Base-by-base conservation (phyloP, 2,888 invertebrate genomes). In the Prosapia bicincta region DNA sequence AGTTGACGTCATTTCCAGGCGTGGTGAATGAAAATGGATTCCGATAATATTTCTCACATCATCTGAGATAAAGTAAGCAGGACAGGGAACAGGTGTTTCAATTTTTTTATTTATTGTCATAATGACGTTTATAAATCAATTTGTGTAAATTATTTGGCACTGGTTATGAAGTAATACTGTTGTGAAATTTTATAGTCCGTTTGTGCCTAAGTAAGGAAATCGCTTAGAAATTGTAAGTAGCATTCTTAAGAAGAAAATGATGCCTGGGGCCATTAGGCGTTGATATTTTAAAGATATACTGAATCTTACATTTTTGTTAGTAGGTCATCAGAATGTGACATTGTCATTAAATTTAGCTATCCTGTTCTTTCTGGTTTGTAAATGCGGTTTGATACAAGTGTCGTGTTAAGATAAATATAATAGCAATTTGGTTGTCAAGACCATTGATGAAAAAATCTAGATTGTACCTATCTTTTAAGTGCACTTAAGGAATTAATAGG, bases 1-100 rank as follows among this genome's bases (percentile, higher is more conserved):
- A 28, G 81, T 80, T 84, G 84, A 85, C 85, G 85, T 85, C 85
- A 85, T 84, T 83, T 84, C 84, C 85, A 85, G 85, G 84, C 85
- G 84, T 84, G 84, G 84, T 84, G 82, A 80, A 81, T 79, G 77
- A 79, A 81, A 81, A 81, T 80, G 80, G 80, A 80, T 80, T 78
- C 80, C 78, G 32, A 72, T 74, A 73, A 66, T 72, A 77, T 66
- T 68, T 77, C 76, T 25, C 71, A 67, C 54, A 28, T 69, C 75
- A 24, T 30, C 32, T 65, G 68, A 74, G 66, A 65, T 76, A 66
- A 74, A 32, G 67, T 26, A 38, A 65, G 20, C 65, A 43, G 65
- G 65, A 69, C 65, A 65, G 69, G 74, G 65, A 65, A 43, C 30
- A 30, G 25, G 26, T 32, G n/a, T 69, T 26, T 23, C 23, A 30